Conservation (phyloP, 2,888 invertebrate species). For the Acrobasis suavella region DNA sequence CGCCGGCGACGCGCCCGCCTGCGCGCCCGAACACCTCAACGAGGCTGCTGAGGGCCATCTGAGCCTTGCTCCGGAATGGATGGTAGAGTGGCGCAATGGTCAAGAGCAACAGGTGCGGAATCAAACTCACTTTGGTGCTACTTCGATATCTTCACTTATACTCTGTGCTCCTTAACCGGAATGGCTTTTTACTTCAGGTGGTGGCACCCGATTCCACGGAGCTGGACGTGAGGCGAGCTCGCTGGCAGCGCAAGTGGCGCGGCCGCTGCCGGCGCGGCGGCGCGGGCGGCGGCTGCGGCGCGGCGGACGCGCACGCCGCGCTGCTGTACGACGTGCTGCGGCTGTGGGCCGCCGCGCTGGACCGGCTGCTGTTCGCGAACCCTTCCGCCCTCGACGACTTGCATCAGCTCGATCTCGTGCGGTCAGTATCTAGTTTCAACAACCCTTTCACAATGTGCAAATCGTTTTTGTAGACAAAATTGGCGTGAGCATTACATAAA, state of each 20-base stretch:
- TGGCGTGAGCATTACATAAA: no score
- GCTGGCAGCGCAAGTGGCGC: conserved; percentile 43
- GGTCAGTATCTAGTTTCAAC: conserved; percentile 36
- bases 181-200: conserved; percentile 9
- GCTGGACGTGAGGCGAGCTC: conserved; percentile 22
- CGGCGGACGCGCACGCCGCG: conserved; percentile 50
- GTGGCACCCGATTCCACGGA: conserved; percentile 15
- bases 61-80: conserved; percentile 55
- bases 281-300: conserved; percentile 30
- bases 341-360: conserved; percentile 58
- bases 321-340: conserved; percentile 64
- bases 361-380: conserved; percentile 39
- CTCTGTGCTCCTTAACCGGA: background rate
- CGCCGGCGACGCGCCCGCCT: conserved; percentile 82
- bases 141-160: no score
- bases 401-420: conserved; percentile 48
- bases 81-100: conserved; percentile 41
- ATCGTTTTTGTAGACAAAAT: no score
- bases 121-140: background rate
- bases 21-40: conserved; percentile 44
- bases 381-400: conserved; percentile 57
- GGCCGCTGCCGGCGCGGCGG: conserved; percentile 31
- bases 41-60: conserved; percentile 48
- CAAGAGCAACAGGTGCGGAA: background rate
- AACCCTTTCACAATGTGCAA: no score